Evolutionary conservation across 2,888 invertebrate genomes (phyloP).

Genomic region (Melipona beecheii): DNA sequence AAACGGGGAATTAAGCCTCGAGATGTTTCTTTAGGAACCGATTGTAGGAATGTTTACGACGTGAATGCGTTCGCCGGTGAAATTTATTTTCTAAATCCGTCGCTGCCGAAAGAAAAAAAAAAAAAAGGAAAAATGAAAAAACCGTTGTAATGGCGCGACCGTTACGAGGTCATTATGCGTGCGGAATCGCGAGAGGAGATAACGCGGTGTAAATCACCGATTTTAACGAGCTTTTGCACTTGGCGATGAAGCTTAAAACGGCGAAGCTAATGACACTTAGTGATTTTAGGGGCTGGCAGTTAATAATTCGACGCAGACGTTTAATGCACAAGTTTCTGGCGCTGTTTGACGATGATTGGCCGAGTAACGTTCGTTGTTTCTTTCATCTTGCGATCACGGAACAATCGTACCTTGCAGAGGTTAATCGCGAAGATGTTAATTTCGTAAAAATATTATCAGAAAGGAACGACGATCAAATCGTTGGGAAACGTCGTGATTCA

Average conservation of each 20-base stretch:
- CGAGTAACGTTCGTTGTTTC: not conserved
- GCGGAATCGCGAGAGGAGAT: not conserved
- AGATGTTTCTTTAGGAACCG: not conserved
- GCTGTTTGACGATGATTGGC: not conserved
- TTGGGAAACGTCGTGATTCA: not conserved
- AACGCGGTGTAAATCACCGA: conserved; percentile 15
- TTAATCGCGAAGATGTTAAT: not conserved
- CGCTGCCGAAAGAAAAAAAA: not conserved
- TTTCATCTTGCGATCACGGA: not conserved
- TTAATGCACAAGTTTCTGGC: not conserved
- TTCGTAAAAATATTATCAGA: no score
- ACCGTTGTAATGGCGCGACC: not conserved
- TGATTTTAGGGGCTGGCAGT: conserved; percentile 12
- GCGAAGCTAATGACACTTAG: conserved; percentile 10
- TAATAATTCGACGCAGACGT: conserved; percentile 1
- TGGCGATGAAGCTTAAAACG: not conserved
- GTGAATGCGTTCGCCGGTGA: not conserved
- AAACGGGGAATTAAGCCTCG: not conserved
- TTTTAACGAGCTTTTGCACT: conserved; percentile 18
- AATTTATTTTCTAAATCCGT: conserved; percentile 19
- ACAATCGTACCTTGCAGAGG: not conserved
- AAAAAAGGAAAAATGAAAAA: no score
- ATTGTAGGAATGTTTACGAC: conserved; percentile 13
- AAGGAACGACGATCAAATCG: not conserved
- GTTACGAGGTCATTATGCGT: conserved; percentile 15